These are phyloP conservation scores for Oscheius sp. DNA, from an alignment of 1,140 invertebrate genomes.

Conservation along the genomic window DNA sequence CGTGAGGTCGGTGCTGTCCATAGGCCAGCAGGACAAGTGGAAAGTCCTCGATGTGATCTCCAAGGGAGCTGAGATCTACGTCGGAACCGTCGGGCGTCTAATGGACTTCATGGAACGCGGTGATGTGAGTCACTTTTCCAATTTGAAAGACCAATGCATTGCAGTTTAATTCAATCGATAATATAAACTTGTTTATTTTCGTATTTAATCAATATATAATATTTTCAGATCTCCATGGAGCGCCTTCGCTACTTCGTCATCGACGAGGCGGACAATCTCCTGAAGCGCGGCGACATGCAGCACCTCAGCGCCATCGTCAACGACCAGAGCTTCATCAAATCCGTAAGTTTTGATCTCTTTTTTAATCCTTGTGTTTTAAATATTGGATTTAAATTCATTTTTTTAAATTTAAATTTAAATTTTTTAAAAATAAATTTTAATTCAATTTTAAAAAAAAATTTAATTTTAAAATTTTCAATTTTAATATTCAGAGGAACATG, in stretches of 20 bases:
- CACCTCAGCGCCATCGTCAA: slow-evolving; percentile 86
- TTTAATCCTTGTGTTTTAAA: too few species aligned
- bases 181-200: too few species aligned
- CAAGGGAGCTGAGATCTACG: slow-evolving; percentile 4
- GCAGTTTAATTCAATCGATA: too few species aligned
- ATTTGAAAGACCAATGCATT: too few species aligned
- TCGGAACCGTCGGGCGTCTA: slow-evolving; percentile 13
- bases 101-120: slow-evolving; percentile 16
- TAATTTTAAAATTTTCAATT: neutral
- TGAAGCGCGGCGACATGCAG: slow-evolving; percentile 97
- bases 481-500: slow-evolving; percentile 80
- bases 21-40: neutral
- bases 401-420: too few species aligned
- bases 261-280: slow-evolving; percentile 76
- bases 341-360: too few species aligned
- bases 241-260: slow-evolving; percentile 63
- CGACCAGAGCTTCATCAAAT: slow-evolving; percentile 67
- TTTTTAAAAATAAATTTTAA: too few species aligned
- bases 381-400: too few species aligned
- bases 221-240: neutral
- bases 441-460: slow-evolving; percentile 8
- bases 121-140: neutral
- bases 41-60: neutral
- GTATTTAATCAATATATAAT: too few species aligned
- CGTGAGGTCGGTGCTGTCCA: neutral